Percentiles rank a stretch among this genome's conserved stretches.
Evolutionary conservation across 1,140 invertebrate genomes (phyloP).

Genomic region (Ceratoteleas bidentatus): DNA sequence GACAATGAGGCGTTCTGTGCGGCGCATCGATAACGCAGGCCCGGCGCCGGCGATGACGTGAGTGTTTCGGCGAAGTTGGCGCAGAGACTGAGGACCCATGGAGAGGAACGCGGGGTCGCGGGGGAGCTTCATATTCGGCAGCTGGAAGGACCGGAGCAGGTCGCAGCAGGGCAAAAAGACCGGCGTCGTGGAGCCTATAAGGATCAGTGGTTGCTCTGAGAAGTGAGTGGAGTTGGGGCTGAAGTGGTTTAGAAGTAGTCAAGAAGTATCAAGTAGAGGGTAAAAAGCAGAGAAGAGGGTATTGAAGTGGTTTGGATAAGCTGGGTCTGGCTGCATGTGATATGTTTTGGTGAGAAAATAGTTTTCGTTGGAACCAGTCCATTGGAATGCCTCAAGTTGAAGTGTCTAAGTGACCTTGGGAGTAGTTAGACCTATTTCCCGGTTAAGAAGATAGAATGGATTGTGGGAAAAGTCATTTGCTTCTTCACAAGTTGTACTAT

Average conservation of each 20-base stretch:
- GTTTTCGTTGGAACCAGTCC: no score
- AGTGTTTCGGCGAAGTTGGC: slow-evolving; percentile 16
- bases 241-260: neutral
- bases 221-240: slow-evolving; percentile 29
- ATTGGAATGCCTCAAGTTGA: no score
- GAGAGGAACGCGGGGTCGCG: slow-evolving; percentile 41
- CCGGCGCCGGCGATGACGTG: slow-evolving; percentile 11
- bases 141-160: slow-evolving; percentile 65
- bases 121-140: slow-evolving; percentile 70
- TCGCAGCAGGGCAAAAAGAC: slow-evolving; percentile 31
- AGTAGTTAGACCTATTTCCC: no score
- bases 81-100: neutral
- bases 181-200: slow-evolving; percentile 22
- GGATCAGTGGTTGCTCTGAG: slow-evolving; percentile 6
- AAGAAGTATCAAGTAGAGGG: no score
- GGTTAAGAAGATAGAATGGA: no score
- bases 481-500: no score
- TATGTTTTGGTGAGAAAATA: no score
- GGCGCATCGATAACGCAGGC: slow-evolving; percentile 22
- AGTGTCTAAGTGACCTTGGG: no score
- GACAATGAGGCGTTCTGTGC: slow-evolving; percentile 19
- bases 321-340: no score
- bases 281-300: no score
- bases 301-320: no score
- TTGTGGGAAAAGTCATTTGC: no score